Evolutionary conservation across 2,113 vertebrate species (phyloP).

Genomic region (Gasterosteus aculeatus): DNA sequence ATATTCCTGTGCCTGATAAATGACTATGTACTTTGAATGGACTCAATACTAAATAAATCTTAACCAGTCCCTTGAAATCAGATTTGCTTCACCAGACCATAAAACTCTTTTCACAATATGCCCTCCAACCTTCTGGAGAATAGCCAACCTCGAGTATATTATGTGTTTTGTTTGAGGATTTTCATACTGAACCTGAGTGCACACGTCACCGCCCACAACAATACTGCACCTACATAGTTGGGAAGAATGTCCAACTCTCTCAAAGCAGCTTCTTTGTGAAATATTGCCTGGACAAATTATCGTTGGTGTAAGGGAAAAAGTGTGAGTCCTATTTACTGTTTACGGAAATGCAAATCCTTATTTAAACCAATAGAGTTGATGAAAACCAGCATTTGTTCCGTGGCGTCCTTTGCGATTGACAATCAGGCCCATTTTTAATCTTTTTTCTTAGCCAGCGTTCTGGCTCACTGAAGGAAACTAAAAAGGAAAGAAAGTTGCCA

Average conservation of each 20-base stretch:
- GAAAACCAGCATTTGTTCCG: slow-evolving; percentile 31
- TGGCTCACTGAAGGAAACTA: slow-evolving; percentile 43
- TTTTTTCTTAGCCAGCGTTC: slow-evolving; percentile 38
- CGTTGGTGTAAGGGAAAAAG: slow-evolving; percentile 2
- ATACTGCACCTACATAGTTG: slow-evolving; percentile 17
- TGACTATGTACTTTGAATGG: slow-evolving; percentile 56
- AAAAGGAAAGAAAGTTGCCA: slow-evolving; percentile 64
- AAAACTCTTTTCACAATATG: slow-evolving; percentile 55
- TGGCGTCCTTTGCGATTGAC: slow-evolving; percentile 36
- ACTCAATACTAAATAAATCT: slow-evolving; percentile 69
- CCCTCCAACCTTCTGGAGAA: slow-evolving; percentile 57
- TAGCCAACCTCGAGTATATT: slow-evolving; percentile 48
- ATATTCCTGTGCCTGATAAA: slow-evolving; percentile 60
- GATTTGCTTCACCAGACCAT: slow-evolving; percentile 39
- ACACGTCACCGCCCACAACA: slow-evolving; percentile 41
- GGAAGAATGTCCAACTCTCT: slow-evolving; percentile 10
- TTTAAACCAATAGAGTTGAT: slow-evolving; percentile 39
- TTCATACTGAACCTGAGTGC: slow-evolving; percentile 55
- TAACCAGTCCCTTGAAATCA: slow-evolving; percentile 55
- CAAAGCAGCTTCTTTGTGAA: slow-evolving; percentile 25
- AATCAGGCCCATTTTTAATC: slow-evolving; percentile 57
- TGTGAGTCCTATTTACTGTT: slow-evolving; percentile 34
- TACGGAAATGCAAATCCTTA: slow-evolving; percentile 38
- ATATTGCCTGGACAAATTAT: slow-evolving; percentile 5
- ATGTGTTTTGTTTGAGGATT: slow-evolving; percentile 63